These are phyloP conservation scores for Drosophila meridiana DNA, from an alignment of 2,888 invertebrate genomes.

Conservation along the genomic window DNA sequence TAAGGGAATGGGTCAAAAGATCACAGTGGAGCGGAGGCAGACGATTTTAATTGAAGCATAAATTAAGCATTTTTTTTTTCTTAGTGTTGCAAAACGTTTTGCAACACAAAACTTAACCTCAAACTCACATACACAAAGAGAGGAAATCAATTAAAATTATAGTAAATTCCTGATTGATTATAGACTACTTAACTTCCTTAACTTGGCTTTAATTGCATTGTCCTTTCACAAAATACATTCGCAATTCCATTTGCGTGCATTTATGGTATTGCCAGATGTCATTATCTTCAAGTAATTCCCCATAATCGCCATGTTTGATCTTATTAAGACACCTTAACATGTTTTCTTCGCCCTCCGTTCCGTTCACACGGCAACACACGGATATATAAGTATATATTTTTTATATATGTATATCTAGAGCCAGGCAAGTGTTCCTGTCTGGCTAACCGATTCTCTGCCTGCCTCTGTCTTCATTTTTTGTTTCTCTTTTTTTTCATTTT, in stretches of 20 bases:
- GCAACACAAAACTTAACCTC: conserved; percentile 1
- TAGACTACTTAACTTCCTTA: not conserved
- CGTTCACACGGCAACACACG: conserved; percentile 16
- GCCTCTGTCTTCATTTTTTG: conserved; percentile 17
- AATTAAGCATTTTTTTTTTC: not conserved
- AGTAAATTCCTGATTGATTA: not conserved
- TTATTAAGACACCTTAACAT: conserved; percentile 79
- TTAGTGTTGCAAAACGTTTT: not conserved
- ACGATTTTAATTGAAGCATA: conserved; percentile 24
- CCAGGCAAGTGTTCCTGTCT: conserved; percentile 37
- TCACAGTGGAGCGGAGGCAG: not conserved
- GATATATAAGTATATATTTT: not conserved
- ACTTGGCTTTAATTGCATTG: not conserved
- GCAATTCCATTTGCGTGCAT: conserved; percentile 4
- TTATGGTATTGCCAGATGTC: conserved; percentile 45
- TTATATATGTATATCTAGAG: conserved; percentile 5
- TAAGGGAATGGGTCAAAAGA: not conserved
- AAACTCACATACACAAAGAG: not conserved
- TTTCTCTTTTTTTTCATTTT: not conserved
- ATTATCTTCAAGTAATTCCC: conserved; percentile 75
- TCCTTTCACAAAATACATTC: conserved; percentile 15
- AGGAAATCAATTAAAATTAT: not conserved
- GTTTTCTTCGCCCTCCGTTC: conserved; percentile 48
- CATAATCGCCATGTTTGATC: conserved; percentile 78
- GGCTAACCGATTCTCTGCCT: conserved; percentile 25